Conservation (phyloP, 2,888 invertebrate species). For the Cancer borealis region DNA sequence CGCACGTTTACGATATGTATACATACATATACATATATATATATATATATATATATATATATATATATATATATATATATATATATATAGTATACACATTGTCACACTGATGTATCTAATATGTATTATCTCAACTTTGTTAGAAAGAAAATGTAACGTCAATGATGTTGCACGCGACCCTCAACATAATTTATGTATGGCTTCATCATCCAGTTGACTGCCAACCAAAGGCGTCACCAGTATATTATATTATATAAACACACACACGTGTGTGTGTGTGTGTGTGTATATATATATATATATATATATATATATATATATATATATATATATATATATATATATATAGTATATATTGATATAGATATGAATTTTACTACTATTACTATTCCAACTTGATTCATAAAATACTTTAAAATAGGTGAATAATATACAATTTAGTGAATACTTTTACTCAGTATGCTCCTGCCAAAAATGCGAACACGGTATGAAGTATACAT, state of each 20-base stretch:
- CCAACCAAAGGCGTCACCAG: too few species aligned
- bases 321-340: slow-evolving; percentile 64
- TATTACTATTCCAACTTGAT: neutral
- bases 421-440: neutral
- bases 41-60: slow-evolving; percentile 7
- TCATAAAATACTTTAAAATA: neutral
- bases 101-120: neutral
- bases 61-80: slow-evolving; percentile 18
- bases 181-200: too few species aligned
- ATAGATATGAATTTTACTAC: neutral
- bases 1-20: neutral
- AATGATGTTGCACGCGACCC: neutral
- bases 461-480: slow-evolving; percentile 42
- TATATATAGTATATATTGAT: slow-evolving; percentile 61
- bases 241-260: too few species aligned
- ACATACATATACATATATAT: slow-evolving; percentile 9
- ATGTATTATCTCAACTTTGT: neutral
- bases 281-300: slow-evolving; percentile 55
- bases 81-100: neutral
- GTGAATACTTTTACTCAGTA: slow-evolving; percentile 31
- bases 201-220: too few species aligned
- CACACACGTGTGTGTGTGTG: slow-evolving; percentile 5
- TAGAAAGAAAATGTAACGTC: neutral
- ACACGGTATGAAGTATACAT: neutral
- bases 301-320: slow-evolving; percentile 61